A percentile compares a stretch with the other conserved stretches of the same genome.
These are phyloP conservation scores for Aphelenchoides bicaudatus DNA, from an alignment of 2,888 invertebrate species.

Conservation along the genomic window DNA sequence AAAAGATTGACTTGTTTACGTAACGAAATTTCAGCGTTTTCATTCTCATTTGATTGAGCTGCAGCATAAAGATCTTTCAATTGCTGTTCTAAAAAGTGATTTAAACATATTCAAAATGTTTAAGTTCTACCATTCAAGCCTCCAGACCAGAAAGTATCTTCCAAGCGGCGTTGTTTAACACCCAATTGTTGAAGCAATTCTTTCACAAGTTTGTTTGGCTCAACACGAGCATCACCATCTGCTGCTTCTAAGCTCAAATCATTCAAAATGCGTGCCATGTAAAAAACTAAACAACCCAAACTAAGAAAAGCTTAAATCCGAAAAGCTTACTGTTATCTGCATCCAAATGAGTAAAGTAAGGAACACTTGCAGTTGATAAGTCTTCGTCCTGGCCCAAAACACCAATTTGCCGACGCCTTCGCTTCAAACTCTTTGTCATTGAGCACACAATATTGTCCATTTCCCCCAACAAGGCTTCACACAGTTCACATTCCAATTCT, in stretches of 20 bases:
- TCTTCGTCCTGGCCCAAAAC: constrained; percentile 20
- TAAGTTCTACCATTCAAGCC: constrained; percentile 31
- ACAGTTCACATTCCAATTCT: constrained; percentile 42
- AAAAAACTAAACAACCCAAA: constrained; percentile 16
- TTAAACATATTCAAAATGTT: neutral
- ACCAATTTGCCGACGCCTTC: constrained; percentile 41
- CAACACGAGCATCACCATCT: neutral
- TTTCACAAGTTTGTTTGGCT: constrained; percentile 13
- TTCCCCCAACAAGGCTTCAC: constrained; percentile 30
- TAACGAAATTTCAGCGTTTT: neutral
- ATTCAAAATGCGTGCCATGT: constrained; percentile 25
- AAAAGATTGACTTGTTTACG: constrained; percentile 69
- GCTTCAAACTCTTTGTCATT: constrained; percentile 46
- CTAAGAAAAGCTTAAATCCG: constrained; percentile 1
- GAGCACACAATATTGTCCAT: constrained; percentile 41
- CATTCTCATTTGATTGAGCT: neutral
- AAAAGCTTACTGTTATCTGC: constrained; percentile 31
- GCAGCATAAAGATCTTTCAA: constrained; percentile 22
- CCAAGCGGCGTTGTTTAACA: constrained; percentile 37
- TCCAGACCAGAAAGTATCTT: constrained; percentile 44
- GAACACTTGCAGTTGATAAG: constrained; percentile 12
- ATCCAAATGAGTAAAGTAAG: constrained; percentile 27
- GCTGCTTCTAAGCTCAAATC: constrained; percentile 1
- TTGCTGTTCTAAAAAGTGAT: constrained; percentile 25
- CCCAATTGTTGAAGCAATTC: too few relatives aligned